Evolutionary conservation across 2,113 vertebrate genomes (phyloP).

Genomic region (Meles meles): DNA sequence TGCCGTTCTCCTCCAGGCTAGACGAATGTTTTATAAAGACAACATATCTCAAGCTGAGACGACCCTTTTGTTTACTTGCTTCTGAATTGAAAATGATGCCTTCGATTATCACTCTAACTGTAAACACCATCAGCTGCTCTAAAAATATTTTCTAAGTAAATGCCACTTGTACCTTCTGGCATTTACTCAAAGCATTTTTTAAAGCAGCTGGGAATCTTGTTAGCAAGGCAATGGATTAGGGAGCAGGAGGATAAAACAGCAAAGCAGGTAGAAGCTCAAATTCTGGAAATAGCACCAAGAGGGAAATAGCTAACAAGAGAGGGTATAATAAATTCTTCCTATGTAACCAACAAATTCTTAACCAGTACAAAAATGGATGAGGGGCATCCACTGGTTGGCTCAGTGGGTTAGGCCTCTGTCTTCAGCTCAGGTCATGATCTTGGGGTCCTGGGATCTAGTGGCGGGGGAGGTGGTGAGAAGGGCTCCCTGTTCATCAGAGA

Average conservation of each 20-base stretch:
- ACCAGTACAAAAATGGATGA: neutral
- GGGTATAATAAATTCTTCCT: neutral
- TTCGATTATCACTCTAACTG: conserved; percentile 62
- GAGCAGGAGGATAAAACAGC: neutral
- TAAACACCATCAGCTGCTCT: conserved; percentile 72
- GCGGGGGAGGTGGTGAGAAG: no score
- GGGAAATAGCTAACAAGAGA: neutral
- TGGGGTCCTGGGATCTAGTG: neutral
- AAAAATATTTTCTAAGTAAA: conserved; percentile 74
- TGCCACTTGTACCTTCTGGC: conserved; percentile 68
- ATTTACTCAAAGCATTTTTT: conserved; percentile 60
- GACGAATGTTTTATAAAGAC: conserved; percentile 48
- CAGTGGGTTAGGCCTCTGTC: neutral
- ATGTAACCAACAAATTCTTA: neutral
- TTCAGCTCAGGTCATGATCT: neutral
- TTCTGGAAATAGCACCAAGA: conserved; percentile 41
- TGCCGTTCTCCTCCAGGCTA: conserved; percentile 18
- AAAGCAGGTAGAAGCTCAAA: conserved; percentile 29
- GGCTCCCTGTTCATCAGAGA: neutral
- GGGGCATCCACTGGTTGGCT: neutral
- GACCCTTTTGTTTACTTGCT: conserved; percentile 72
- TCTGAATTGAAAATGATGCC: conserved; percentile 67
- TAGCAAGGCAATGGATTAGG: conserved; percentile 51
- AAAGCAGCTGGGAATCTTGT: conserved; percentile 65
- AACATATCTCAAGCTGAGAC: conserved; percentile 67